Base-by-base conservation (phyloP, 2,113 vertebrate species). In the Dermatemys mawii region DNA sequence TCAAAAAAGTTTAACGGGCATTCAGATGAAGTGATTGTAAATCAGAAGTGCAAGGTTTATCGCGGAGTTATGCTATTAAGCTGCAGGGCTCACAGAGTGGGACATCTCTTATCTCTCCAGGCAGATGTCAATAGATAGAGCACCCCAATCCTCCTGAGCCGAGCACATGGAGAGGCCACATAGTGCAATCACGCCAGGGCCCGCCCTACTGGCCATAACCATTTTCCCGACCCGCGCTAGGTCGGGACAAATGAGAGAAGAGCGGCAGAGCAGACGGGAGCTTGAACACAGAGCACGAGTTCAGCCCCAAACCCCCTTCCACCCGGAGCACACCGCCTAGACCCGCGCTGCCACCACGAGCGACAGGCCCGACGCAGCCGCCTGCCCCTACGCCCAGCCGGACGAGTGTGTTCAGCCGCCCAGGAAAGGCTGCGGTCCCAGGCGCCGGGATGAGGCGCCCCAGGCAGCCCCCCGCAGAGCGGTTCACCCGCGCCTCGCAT, bases 161-260 rank as follows among this genome's bases (percentile, higher is more conserved):
- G 49, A 93, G 83, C 97, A 97, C 97, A 93, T 97, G 97, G 89
- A 14, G 93, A 44, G 80, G 91, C 96, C 97, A 93, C 97, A 96
- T 95, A 96, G 96, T 95, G 94, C n/a, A 27, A 32, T 46, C 44
- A 1, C 63, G 81, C 85, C 92, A 7, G 2, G 70, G 54, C 67
- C 73, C 11, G 29, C 81, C 49, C 12, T 57, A 41, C 5, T 27
- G 22, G 22, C 79, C 24, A 86, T 38, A 26, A 44, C 78, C 38
- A 51, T 60, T 84, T 49, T 41, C 53, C 84, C 82, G 6, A n/a
- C 35, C 4, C 14, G 16, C 16, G 3, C 70, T 84, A 55, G 3
- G 78, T 19, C 81, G 19, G 51, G 6, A 38, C 81, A 4, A 2
- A 17, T 8, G 0, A 3, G 12, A 10, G 44, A 29, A 0, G 46